Base-by-base conservation (phyloP, 1,140 invertebrate genomes). In the Hyles euphorbiae region DNA sequence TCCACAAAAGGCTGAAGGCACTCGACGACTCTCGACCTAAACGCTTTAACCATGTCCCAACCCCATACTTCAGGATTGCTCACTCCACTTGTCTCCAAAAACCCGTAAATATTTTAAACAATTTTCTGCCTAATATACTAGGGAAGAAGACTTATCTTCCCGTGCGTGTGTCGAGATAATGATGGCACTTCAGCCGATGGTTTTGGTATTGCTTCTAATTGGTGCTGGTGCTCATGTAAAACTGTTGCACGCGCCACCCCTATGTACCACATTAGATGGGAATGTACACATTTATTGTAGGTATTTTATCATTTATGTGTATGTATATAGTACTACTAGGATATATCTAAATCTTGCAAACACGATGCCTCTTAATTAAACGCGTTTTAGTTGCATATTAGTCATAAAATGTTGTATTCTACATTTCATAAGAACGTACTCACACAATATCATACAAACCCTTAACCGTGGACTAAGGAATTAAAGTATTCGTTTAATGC, bases 41-140 rank as follows among this genome's bases (percentile, higher is more conserved):
- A 87, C 85, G 85, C 82, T 88, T 88, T 85, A 88, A 87, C 85
- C 81, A 86, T 86, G 78, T 83, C 81, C 83, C 83, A 72, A 79
- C 85, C 83, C 83, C 74, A 78, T 80, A 76, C 80, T 88, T 68
- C 74, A 88, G 76, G 83, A 82, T 72, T 88, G 85, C 85, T 88
- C 85, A 88, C 82, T 87, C 82, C 76, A 87, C 85, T 86, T 85
- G 80, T 88, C 83, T 88, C 83, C 85, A 79, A 83, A 88, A 87
- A 79, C 77, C 76, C 81, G 74, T 82, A 74, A 80, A 78, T 63
- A 76, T 78, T 82, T 74, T 76, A 78, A 65, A 67, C 68, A 69
- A 85, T 74, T 82, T 71, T 80, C 66, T 67, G 63, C 74, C 70
- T 78, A 84, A 50, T 80, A 74, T 53, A 57, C 72, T 43, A 59